A percentile compares a stretch with the other conserved stretches of the same genome.
These are phyloP conservation scores for Nomada fucata DNA, from an alignment of 2,888 invertebrate genomes.

Conservation along the genomic window DNA sequence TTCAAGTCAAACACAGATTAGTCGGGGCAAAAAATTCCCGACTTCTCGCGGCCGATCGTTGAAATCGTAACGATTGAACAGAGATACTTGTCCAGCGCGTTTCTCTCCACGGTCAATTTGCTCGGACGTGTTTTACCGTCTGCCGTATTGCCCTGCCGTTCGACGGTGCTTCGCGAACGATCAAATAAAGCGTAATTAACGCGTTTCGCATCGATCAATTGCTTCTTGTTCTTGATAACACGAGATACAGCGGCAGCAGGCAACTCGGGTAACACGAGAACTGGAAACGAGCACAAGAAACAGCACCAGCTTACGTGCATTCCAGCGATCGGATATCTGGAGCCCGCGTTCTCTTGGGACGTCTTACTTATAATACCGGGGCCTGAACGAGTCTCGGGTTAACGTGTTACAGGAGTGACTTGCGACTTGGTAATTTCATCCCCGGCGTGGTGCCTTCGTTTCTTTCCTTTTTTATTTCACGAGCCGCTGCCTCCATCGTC, in stretches of 20 bases:
- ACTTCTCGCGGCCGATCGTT: background rate
- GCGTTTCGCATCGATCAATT: constrained; percentile 72
- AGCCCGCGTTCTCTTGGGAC: constrained; percentile 66
- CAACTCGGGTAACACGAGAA: constrained; percentile 64
- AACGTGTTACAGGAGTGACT: constrained; percentile 79
- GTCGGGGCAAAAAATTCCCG: constrained; percentile 1
- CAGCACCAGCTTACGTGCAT: constrained; percentile 67
- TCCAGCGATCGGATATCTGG: constrained; percentile 74
- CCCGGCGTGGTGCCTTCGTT: constrained; percentile 75
- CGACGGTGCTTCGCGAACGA: no score
- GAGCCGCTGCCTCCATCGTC: constrained; percentile 65
- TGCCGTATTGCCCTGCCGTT: no score
- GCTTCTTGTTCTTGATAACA: constrained; percentile 67
- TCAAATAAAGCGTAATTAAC: constrained; percentile 51
- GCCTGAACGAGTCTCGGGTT: constrained; percentile 64
- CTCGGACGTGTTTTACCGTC: no score
- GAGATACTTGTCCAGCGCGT: no score
- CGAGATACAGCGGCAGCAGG: constrained; percentile 45
- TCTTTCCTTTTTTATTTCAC: constrained; percentile 67
- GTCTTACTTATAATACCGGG: constrained; percentile 75
- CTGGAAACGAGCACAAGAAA: constrained; percentile 62
- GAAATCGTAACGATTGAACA: no score
- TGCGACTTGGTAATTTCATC: constrained; percentile 83
- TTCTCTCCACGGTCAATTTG: no score
- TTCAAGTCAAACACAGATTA: constrained; percentile 25